Percentiles rank a stretch among this genome's conserved stretches.
Evolutionary conservation across 2,113 vertebrate species (phyloP).

Genomic region (Arvicanthis niloticus): DNA sequence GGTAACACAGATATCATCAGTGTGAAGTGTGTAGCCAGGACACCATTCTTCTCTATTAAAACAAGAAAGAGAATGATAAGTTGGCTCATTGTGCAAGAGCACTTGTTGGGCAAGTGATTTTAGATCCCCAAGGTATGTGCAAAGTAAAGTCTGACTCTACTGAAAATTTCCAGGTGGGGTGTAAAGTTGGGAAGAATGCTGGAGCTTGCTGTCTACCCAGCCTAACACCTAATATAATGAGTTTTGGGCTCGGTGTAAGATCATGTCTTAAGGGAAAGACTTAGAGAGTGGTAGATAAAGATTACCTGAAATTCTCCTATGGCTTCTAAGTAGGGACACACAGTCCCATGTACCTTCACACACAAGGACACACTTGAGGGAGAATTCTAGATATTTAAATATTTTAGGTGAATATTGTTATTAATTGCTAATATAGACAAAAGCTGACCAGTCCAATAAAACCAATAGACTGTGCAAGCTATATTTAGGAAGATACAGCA

Average conservation of each 20-base stretch:
- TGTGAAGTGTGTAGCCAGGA: neutral
- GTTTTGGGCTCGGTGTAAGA: neutral
- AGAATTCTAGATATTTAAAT: neutral
- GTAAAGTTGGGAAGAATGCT: neutral
- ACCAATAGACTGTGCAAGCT: neutral
- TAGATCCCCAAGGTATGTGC: neutral
- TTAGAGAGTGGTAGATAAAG: neutral
- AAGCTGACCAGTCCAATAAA: neutral
- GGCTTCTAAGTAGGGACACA: neutral
- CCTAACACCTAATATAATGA: no score
- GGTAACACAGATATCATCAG: neutral
- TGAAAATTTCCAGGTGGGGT: neutral
- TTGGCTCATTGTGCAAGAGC: neutral
- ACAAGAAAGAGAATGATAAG: neutral
- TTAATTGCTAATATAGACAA: neutral
- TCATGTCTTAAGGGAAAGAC: neutral
- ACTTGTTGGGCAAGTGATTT: neutral
- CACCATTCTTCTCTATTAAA: neutral
- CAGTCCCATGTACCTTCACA: neutral
- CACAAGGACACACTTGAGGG: no score
- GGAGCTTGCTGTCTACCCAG: neutral
- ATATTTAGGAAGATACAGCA: neutral
- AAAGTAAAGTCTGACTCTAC: neutral
- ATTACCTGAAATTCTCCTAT: neutral
- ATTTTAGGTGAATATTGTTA: neutral